phyloP scores from a whole-genome alignment of 2,888 invertebrate genomes.

The Eumerus sabulonum region DNA sequence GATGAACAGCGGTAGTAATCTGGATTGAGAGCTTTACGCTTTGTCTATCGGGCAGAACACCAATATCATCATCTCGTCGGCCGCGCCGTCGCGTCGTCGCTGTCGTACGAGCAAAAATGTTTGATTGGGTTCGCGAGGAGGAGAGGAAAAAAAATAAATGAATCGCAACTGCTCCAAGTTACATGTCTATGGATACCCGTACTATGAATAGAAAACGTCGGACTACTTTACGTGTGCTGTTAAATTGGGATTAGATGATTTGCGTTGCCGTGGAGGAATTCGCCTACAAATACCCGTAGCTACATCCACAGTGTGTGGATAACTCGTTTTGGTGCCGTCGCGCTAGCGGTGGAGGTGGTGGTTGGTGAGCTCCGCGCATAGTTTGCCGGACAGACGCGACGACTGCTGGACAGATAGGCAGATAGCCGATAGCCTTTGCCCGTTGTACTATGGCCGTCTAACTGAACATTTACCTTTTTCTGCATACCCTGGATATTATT shows the following conservation, averaged over 20 bases:
- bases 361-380: too few relatives aligned
- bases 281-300: constrained; percentile 54
- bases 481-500: too few relatives aligned
- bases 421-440: constrained; percentile 57
- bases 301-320: constrained; percentile 17
- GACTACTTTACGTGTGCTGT: constrained; percentile 69
- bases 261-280: constrained; percentile 68
- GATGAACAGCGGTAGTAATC: constrained; percentile 11
- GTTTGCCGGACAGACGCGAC: constrained; percentile 50
- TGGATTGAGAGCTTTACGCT: constrained; percentile 59
- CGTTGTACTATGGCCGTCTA: constrained; percentile 51
- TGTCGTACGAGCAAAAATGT: constrained; percentile 51
- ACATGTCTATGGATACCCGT: constrained; percentile 44
- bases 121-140: constrained; percentile 60
- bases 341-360: neutral
- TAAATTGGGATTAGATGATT: constrained; percentile 69
- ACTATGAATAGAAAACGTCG: constrained; percentile 52
- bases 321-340: constrained; percentile 44
- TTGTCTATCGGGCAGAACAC: constrained; percentile 49
- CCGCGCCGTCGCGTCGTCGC: constrained; percentile 21
- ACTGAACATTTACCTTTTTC: constrained; percentile 61
- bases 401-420: constrained; percentile 60
- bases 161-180: constrained; percentile 58
- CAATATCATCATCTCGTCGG: constrained; percentile 43
- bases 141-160: constrained; percentile 24